Evolutionary conservation across 2,888 invertebrate genomes (phyloP), one percentile per base, ranked within the genome.

Genomic region (Cylloceria caligata): DNA sequence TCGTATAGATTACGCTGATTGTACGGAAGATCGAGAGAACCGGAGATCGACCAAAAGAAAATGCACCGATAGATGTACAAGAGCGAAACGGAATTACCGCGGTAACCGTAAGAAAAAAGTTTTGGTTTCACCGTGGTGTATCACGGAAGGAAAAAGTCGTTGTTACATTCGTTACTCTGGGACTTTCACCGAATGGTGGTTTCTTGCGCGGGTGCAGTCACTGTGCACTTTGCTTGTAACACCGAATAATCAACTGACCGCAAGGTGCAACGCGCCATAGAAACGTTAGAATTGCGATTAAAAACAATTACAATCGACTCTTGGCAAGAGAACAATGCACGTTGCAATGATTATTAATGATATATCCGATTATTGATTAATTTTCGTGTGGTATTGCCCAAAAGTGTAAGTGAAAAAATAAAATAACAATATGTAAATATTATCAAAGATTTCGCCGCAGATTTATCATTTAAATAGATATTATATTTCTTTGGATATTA

Each of bases 101-200:
- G 19, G 30, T 9, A n/a, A 49, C 11, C n/a, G n/a, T n/a, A n/a
- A 42, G 65, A 65, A 75, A 69, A 68, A 9, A 6, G 65, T 39
- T 62, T 64, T 30, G 34, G 27, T 64, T 64, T 68, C 62, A 21
- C 68, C 19, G 36, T 36, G 62, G 52, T 45, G 9, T 64, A 77
- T 52, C 45, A 68, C 72, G 77, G 77, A 81, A 79, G 75, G 57
- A 72, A 77, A 73, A 77, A 42, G 73, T 73, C 68, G 49, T 34
- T 68, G 52, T 52, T 74, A 55, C 60, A 77, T 77, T 73, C 77
- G 73, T 68, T 45, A 81, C 68, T 72, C 52, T 72, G 24, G 21
- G 9, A 81, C 81, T 81, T 81, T 81, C 81, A 81, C 81, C 77
- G 68, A 81, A 81, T 69, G 75, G 30, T 45, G 45, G 52, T 74